A percentile compares a stretch with the other conserved stretches of the same genome.
Conservation (phyloP, 2,113 vertebrate species). For the Periophthalmus modestus region DNA sequence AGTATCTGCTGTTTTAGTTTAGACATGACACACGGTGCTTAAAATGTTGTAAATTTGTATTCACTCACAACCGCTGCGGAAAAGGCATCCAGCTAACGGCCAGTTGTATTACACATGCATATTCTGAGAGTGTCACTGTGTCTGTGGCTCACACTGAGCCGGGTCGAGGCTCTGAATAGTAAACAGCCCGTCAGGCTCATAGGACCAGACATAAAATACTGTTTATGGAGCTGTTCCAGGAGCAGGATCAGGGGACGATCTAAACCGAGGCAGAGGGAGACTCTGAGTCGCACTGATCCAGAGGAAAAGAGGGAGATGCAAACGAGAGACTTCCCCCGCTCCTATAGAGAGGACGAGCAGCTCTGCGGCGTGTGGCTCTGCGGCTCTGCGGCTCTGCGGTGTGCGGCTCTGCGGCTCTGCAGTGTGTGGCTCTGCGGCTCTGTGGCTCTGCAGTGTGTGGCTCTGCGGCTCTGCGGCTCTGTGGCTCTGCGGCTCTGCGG, state of each 20-base stretch:
- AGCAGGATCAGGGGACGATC: conserved; percentile 46
- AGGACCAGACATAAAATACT: conserved; percentile 33
- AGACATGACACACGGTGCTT: conserved; percentile 1
- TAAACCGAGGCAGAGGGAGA: conserved; percentile 45
- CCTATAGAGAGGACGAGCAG: neutral
- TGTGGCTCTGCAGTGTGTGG: no score
- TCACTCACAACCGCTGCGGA: conserved; percentile 5
- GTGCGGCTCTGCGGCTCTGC: no score
- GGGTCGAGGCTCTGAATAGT: conserved; percentile 41
- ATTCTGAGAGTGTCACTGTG: conserved; percentile 29
- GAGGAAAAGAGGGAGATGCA: conserved; percentile 33
- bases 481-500: no score
- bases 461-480: no score
- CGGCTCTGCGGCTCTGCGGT: no score
- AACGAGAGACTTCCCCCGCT: conserved; percentile 43
- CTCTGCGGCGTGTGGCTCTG: neutral
- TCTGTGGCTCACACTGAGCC: conserved; percentile 53
- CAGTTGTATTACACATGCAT: conserved; percentile 34
- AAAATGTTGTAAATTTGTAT: conserved; percentile 22
- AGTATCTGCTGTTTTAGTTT: neutral
- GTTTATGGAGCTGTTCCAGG: conserved; percentile 29
- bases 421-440: no score
- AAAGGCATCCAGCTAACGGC: conserved; percentile 25
- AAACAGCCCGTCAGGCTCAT: conserved; percentile 48
- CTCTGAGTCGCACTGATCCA: conserved; percentile 49